These are phyloP conservation scores for Myotis brandtii DNA, from an alignment of 2,113 vertebrate species.

Conservation along the genomic window DNA sequence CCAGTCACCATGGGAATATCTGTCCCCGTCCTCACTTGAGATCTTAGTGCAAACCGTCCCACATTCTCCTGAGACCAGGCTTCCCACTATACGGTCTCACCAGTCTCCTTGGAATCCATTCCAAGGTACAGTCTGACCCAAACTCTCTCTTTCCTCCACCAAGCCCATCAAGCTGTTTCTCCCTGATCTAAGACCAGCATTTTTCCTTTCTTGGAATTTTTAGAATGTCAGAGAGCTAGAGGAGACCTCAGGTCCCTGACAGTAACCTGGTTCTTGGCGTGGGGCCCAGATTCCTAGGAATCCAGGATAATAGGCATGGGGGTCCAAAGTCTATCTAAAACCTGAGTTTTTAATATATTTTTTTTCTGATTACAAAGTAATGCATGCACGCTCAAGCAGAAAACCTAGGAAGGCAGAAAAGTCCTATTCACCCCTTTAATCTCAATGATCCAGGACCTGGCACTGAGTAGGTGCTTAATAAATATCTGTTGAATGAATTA, in stretches of 20 bases:
- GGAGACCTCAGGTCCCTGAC: conserved; percentile 45
- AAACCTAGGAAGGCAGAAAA: background rate
- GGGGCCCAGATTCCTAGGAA: conserved; percentile 40
- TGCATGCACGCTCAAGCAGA: background rate
- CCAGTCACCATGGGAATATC: background rate
- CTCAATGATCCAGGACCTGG: background rate
- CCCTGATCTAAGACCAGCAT: background rate
- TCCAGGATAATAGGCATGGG: conserved; percentile 1
- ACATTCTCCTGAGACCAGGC: background rate
- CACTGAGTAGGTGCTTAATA: background rate
- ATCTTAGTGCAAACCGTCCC: background rate
- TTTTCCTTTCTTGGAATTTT: conserved; percentile 57
- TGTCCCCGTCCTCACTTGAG: background rate
- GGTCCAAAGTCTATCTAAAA: background rate
- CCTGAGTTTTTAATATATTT: background rate
- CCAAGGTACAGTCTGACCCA: background rate
- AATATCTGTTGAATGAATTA: conserved; percentile 25
- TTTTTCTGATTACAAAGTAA: conserved; percentile 36
- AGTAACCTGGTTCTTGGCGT: conserved; percentile 40
- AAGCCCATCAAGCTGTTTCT: background rate
- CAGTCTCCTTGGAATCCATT: background rate
- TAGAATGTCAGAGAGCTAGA: conserved; percentile 50
- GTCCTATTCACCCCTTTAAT: background rate
- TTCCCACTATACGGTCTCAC: background rate
- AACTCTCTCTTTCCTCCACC: background rate